Conservation (phyloP, 1,140 invertebrate genomes). For the Metopolophium dirhodum region DNA sequence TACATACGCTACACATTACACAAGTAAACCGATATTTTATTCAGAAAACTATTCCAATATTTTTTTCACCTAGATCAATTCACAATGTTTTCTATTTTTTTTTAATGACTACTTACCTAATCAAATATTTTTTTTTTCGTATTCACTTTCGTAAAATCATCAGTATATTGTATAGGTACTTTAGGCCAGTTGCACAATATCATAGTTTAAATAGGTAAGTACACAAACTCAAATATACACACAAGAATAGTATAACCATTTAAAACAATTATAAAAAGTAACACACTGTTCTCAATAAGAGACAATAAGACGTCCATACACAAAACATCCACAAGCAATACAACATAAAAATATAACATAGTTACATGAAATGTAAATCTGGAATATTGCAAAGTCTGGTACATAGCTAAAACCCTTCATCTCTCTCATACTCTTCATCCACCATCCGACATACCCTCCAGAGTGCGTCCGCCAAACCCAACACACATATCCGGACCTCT, state of each 20-base stretch:
- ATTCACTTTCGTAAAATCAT: no score
- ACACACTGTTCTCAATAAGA: no score
- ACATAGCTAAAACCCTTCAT: not conserved
- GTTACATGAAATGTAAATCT: not conserved
- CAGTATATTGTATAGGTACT: not conserved
- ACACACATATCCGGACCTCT: not conserved
- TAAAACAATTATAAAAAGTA: not conserved
- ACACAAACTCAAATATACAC: not conserved
- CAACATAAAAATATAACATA: not conserved
- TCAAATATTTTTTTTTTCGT: no score
- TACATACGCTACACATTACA: no score
- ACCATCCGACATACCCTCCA: not conserved
- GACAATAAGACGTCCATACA: no score
- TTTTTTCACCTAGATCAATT: no score
- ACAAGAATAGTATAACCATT: not conserved
- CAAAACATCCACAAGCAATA: not conserved
- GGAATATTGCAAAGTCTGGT: not conserved
- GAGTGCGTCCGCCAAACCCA: not conserved
- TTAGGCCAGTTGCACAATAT: no score
- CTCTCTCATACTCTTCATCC: no score
- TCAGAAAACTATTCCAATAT: no score
- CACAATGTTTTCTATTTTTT: no score
- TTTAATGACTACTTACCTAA: no score
- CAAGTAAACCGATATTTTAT: no score
- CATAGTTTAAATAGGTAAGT: not conserved